Conservation (phyloP, 2,888 invertebrate species). For the Dromius quadrimaculatus region DNA sequence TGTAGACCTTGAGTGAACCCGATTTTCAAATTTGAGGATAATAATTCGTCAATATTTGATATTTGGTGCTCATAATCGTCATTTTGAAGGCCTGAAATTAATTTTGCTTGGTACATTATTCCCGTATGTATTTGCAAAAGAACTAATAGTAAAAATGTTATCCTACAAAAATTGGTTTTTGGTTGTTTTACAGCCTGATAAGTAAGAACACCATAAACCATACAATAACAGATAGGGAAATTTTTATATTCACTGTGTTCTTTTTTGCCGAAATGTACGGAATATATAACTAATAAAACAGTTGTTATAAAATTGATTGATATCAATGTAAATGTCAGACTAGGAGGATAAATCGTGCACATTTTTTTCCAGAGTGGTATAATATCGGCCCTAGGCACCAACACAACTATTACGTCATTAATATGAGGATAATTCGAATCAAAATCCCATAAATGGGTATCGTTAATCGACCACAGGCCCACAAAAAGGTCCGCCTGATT, state of each 20-base stretch:
- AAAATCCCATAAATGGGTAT: slow-evolving; percentile 41
- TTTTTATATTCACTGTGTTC: too few relatives aligned
- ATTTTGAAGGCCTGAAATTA: slow-evolving; percentile 17
- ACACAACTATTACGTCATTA: slow-evolving; percentile 1
- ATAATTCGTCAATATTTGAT: slow-evolving; percentile 21
- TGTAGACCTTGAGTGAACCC: slow-evolving; percentile 23
- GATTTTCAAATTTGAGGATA: slow-evolving; percentile 4
- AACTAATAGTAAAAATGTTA: background rate
- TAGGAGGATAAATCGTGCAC: slow-evolving; percentile 5
- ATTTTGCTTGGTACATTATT: slow-evolving; percentile 8
- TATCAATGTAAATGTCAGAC: background rate
- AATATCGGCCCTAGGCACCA: slow-evolving; percentile 13
- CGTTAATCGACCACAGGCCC: slow-evolving; percentile 25
- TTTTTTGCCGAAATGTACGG: too few relatives aligned
- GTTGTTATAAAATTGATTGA: too few relatives aligned
- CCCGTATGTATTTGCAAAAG: background rate
- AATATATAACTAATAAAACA: too few relatives aligned
- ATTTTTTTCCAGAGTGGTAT: slow-evolving; percentile 36
- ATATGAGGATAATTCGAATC: slow-evolving; percentile 5
- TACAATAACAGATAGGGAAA: too few relatives aligned
- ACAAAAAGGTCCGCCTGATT: slow-evolving; percentile 29
- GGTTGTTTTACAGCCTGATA: background rate
- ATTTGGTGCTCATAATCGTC: slow-evolving; percentile 35
- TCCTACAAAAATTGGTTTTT: background rate
- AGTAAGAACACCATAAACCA: background rate